Evolutionary conservation across 2,113 vertebrate species (phyloP).

Genomic region (Hyaena hyaena): DNA sequence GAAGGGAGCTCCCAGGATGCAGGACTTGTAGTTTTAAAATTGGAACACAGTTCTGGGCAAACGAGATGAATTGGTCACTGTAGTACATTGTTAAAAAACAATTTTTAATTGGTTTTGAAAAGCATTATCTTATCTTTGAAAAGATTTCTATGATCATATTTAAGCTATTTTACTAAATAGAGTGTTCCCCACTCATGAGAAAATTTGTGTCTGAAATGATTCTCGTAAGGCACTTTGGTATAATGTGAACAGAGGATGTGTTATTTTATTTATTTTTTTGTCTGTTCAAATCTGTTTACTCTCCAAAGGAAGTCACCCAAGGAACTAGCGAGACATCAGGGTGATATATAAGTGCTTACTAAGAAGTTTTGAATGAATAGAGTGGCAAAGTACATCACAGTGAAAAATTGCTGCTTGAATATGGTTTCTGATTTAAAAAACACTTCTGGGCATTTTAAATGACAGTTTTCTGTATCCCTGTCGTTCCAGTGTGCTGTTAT

Average conservation of each 20-base stretch:
- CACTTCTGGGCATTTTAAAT: not conserved
- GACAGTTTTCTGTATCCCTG: not conserved
- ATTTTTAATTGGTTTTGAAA: not conserved
- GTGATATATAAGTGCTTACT: not conserved
- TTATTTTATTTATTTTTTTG: not conserved
- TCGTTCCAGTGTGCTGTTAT: not conserved
- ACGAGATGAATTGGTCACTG: not conserved
- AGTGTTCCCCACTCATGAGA: not conserved
- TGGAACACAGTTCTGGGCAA: not conserved
- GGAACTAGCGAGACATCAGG: not conserved
- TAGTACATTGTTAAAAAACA: not conserved
- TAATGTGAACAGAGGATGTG: not conserved
- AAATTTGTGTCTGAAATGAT: not conserved
- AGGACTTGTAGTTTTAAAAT: not conserved
- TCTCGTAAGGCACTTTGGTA: not conserved
- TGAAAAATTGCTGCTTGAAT: not conserved
- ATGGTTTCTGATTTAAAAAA: not conserved
- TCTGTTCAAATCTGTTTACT: not conserved
- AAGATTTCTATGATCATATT: not conserved
- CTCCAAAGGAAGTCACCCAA: not conserved
- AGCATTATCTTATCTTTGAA: constrained; percentile 12
- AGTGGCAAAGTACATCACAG: not conserved
- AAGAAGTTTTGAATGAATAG: not conserved
- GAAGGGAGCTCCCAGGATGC: not conserved
- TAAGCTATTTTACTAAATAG: constrained; percentile 33